phyloP scores from a whole-genome alignment of 92 coral and sea anemone species.

The Porites rus region DNA sequence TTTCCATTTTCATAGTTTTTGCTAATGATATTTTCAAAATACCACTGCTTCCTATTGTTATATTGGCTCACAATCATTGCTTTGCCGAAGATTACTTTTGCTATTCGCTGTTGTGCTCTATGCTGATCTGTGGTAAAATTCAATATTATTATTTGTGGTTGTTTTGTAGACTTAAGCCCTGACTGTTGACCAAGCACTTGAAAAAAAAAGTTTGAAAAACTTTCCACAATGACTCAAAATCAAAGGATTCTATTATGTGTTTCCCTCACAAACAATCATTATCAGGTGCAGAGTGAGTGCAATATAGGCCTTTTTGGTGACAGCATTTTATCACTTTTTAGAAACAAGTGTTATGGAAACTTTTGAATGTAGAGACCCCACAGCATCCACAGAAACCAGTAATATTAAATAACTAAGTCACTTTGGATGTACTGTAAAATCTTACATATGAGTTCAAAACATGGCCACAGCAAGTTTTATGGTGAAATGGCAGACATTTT shows the following conservation, averaged over 20 bases:
- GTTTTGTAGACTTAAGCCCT: background rate
- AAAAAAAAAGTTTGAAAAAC: background rate
- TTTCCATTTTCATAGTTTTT: conserved; percentile 3
- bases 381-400: background rate
- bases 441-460: too few relatives aligned
- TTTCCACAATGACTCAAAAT: background rate
- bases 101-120: background rate
- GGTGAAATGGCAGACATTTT: background rate
- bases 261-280: background rate
- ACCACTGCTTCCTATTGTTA: background rate
- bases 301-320: background rate
- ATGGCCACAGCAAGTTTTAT: background rate
- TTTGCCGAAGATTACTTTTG: background rate
- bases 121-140: background rate
- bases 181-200: background rate
- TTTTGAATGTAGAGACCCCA: background rate
- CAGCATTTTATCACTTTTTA: background rate
- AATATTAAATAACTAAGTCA: background rate
- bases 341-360: background rate
- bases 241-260: conserved; percentile 9
- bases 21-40: background rate
- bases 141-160: background rate
- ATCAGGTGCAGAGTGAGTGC: background rate
- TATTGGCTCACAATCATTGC: background rate
- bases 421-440: background rate